A percentile compares a stretch with the other conserved stretches of the same genome.
These are phyloP conservation scores for Piezodorus guildinii DNA, from an alignment of 1,140 invertebrate genomes.

Conservation along the genomic window DNA sequence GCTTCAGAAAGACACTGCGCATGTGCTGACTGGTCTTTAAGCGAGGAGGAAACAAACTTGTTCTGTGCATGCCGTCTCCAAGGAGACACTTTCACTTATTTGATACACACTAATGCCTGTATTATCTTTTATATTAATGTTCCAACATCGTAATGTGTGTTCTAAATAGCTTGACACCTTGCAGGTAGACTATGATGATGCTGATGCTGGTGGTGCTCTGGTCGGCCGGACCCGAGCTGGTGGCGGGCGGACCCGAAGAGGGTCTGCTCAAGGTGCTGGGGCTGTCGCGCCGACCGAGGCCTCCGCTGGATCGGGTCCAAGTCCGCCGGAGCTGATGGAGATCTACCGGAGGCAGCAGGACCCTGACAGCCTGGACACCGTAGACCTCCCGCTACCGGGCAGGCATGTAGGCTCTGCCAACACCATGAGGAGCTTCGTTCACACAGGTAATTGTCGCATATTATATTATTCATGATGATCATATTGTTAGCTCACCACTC, in stretches of 20 bases:
- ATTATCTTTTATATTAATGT: no score
- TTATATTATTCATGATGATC: no score
- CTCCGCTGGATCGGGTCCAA: slow-evolving; percentile 34
- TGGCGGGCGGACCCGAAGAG: slow-evolving; percentile 16
- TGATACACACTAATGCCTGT: no score
- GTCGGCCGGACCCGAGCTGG: slow-evolving; percentile 22
- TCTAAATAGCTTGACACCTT: no score
- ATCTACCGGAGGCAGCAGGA: slow-evolving; percentile 57
- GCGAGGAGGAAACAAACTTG: no score
- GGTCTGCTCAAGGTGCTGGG: slow-evolving; percentile 60
- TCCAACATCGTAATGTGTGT: no score
- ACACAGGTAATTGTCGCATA: slow-evolving; percentile 52
- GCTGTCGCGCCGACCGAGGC: slow-evolving; percentile 47
- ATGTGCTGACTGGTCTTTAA: no score
- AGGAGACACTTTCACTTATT: no score
- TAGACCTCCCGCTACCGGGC: slow-evolving; percentile 53
- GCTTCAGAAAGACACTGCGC: no score
- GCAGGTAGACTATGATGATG: slow-evolving; percentile 32
- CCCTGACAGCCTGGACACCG: slow-evolving; percentile 39
- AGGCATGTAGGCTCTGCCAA: slow-evolving; percentile 58
- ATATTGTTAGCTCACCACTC: no score
- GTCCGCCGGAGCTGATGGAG: slow-evolving; percentile 68
- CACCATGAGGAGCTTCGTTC: slow-evolving; percentile 73
- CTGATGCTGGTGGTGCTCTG: slow-evolving; percentile 33
- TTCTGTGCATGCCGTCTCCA: no score